Evolutionary conservation across 2,888 invertebrate species (phyloP), one percentile per base, ranked within the genome.

Genomic region (Drosophila emarginata): DNA sequence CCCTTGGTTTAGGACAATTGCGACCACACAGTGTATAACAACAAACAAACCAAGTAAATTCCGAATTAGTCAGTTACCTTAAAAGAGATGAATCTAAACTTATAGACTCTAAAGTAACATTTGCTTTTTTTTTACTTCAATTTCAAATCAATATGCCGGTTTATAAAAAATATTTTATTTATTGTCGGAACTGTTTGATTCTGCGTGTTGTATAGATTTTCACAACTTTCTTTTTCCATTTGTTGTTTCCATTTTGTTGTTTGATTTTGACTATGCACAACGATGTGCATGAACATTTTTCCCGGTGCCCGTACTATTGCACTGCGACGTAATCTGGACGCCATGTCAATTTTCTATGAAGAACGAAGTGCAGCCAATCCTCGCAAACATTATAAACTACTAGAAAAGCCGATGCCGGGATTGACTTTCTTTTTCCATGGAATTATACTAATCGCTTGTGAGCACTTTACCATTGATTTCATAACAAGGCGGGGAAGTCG

Each of bases 401-500:
- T 0, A 12, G 23, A 70, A 4, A 54, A 50, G 4, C 71, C 84
- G 5, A 37, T 28, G 21, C 84, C 81, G 6, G 84, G 88, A 1
- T 61, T 77, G 0, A 69, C 76, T 36, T 83, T 84, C 15, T 67
- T 84, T 32, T 64, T 88, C 32, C 75, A 79, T 36, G 84, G 84
- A 18, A n/a, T 77, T 11, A 73, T 88, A 9, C 61, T 69, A 0
- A 32, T 7, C 15, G 72, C 67, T 5, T 84, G 84, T 40, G 84
- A 84, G 50, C 69, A 86, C 57, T 88, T 84, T 52, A 59, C 63
- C 4, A 80, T 84, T 0, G 77, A 88, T 11, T 80, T 84, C 51
- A 51, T 62, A 0, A 52, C 59, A 6, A n/a, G 5, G 9, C 60
- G 50, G 6, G 5, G 26, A 26, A 4, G 5, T 1, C 26, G 6